phyloP scores from a whole-genome alignment of 2,888 invertebrate species.

The Loripinus fragilis region DNA sequence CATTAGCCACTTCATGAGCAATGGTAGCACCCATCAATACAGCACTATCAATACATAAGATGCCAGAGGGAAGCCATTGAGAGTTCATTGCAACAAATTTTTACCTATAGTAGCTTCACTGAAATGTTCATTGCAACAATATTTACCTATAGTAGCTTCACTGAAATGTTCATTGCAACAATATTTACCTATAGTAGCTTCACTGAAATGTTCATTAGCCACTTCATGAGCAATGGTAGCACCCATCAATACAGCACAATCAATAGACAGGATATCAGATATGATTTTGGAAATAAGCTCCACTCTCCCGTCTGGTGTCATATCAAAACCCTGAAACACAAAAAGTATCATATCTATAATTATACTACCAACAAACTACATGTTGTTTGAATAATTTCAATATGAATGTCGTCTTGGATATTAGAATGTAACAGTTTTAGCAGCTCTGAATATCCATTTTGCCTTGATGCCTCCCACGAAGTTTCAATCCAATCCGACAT shows the following conservation, averaged over 20 bases:
- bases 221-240: conserved; percentile 99
- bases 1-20: conserved; percentile 98
- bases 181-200: conserved; percentile 94
- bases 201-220: conserved; percentile 98
- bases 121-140: background rate
- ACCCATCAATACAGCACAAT: conserved; percentile 98
- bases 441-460: too few species aligned
- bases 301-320: conserved; percentile 84
- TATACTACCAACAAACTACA: too few species aligned
- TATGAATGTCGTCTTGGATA: too few species aligned
- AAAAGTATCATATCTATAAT: too few species aligned
- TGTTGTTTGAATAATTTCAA: too few species aligned
- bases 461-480: too few species aligned
- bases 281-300: conserved; percentile 98
- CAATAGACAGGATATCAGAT: conserved; percentile 91
- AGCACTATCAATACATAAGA: conserved; percentile 96
- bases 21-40: conserved; percentile 99
- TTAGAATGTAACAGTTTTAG: too few species aligned
- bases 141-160: conserved; percentile 91
- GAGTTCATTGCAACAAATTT: background rate
- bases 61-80: too few species aligned
- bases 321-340: conserved; percentile 80
- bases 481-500: too few species aligned
- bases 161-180: conserved; percentile 94
- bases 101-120: background rate